Conservation (phyloP, 1,140 invertebrate genomes). For the Hetaerina americana region DNA sequence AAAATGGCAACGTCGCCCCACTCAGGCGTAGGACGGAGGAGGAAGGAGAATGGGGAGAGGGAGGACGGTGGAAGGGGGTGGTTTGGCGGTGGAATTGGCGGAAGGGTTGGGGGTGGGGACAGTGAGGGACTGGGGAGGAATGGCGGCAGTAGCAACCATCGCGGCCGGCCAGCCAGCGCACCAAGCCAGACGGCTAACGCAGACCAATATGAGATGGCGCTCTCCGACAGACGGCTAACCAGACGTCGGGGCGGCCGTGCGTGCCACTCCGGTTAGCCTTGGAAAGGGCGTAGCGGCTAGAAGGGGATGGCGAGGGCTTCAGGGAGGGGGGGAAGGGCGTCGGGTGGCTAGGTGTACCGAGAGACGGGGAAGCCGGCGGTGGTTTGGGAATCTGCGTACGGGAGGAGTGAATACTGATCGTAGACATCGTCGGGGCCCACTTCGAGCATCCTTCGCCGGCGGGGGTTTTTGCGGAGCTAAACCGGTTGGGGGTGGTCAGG, state of each 20-base stretch:
- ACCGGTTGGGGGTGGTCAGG: too few relatives aligned
- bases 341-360: too few relatives aligned
- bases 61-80: background rate
- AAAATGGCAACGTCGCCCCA: background rate
- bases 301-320: background rate
- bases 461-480: too few relatives aligned
- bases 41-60: too few relatives aligned
- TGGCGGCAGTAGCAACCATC: too few relatives aligned
- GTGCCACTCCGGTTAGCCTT: background rate
- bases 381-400: background rate
- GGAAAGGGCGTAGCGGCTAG: background rate
- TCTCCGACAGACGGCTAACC: background rate
- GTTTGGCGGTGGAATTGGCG: background rate
- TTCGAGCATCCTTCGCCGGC: too few relatives aligned
- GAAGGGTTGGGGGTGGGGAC: background rate
- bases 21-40: too few relatives aligned
- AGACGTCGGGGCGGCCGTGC: background rate
- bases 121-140: background rate
- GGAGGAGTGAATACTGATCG: background rate
- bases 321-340: too few relatives aligned
- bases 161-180: background rate
- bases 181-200: background rate
- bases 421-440: background rate
- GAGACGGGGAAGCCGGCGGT: too few relatives aligned
- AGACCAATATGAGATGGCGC: background rate